phyloP scores from a whole-genome alignment of 2,888 invertebrate species.

The Nephrotoma appendiculata region DNA sequence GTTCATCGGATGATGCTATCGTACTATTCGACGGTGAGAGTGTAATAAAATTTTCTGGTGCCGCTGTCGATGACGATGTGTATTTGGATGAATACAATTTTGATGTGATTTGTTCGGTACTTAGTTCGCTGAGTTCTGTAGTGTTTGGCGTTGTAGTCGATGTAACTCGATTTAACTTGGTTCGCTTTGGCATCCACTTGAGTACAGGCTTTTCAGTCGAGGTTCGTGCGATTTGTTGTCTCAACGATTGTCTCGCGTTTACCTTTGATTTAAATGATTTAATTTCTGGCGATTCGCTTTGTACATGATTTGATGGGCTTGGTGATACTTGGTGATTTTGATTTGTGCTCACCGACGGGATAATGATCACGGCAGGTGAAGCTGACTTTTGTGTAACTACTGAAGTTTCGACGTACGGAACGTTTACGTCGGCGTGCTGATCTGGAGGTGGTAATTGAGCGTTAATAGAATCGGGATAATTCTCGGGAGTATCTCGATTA shows the following conservation, averaged over 20 bases:
- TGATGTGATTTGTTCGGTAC: neutral
- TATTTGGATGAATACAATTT: neutral
- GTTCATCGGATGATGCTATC: conserved; percentile 7
- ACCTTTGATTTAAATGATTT: conserved; percentile 11
- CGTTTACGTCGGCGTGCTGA: conserved; percentile 18
- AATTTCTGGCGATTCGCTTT: neutral
- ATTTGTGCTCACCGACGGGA: neutral
- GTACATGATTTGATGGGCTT: neutral
- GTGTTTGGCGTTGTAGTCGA: neutral
- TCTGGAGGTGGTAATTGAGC: conserved; percentile 27
- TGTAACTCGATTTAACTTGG: conserved; percentile 5
- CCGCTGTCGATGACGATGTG: neutral
- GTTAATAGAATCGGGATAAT: conserved; percentile 22
- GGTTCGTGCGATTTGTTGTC: conserved; percentile 12
- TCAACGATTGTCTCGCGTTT: neutral
- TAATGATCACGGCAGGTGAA: neutral
- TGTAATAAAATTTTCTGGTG: conserved; percentile 13
- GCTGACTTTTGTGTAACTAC: conserved; percentile 11
- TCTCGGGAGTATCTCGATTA: neutral
- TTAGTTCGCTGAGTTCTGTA: neutral
- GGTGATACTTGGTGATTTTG: neutral
- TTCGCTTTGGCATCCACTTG: conserved; percentile 27
- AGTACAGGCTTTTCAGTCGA: conserved; percentile 23
- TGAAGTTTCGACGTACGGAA: conserved; percentile 18
- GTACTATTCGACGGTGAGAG: conserved; percentile 11